phyloP scores from a whole-genome alignment of 2,113 vertebrate genomes.

The Campylorhamphus procurvoides region DNA sequence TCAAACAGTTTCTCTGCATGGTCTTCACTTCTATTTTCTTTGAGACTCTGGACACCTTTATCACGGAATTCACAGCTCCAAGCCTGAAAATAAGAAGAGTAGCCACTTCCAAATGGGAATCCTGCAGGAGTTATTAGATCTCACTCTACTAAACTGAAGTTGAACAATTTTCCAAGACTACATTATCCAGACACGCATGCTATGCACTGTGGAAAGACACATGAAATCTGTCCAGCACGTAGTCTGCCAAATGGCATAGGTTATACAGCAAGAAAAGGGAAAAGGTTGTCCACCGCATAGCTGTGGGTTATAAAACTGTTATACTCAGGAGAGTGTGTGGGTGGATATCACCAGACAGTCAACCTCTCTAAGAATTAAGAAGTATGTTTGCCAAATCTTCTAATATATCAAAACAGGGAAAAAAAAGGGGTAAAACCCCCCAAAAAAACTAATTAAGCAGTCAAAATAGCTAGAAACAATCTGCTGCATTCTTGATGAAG shows the following conservation, averaged over 20 bases:
- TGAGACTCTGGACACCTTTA: neutral
- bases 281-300: fast-evolving
- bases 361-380: neutral
- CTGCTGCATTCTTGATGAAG: neutral
- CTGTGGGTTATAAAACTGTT: neutral
- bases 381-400: neutral
- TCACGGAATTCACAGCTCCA: neutral
- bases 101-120: neutral
- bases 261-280: neutral
- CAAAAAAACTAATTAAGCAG: too few relatives aligned
- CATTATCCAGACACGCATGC: neutral
- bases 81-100: neutral
- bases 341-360: neutral
- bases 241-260: neutral
- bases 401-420: neutral
- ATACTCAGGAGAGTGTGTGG: neutral
- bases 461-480: neutral
- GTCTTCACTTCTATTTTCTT: neutral
- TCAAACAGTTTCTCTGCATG: fast-evolving
- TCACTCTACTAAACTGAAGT: neutral
- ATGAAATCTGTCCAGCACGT: neutral
- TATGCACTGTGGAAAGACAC: neutral
- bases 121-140: neutral
- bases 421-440: neutral
- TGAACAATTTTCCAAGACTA: neutral